Evolutionary conservation across 2,113 vertebrate genomes (phyloP), one percentile per base, ranked within the genome.

Genomic region (Fregata magnificens): DNA sequence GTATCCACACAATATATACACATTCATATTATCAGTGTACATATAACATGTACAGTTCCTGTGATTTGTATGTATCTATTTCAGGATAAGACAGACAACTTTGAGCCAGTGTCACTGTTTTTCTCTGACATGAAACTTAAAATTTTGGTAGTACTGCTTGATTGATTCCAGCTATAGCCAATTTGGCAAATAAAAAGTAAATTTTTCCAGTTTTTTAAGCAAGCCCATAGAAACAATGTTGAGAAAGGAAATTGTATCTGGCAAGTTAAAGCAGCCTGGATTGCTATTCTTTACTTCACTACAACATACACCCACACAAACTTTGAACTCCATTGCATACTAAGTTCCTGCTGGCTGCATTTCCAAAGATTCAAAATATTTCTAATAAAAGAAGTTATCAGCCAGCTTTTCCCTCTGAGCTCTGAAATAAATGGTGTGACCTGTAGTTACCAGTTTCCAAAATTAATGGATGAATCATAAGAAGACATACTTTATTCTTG

Each of bases 221-320:
- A 89, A 86, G 34, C 25, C 81, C 78, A 26, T 85, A 58, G 95
- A 96, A 94, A 86, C 67, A 74, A 53, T 34, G 10, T 86, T 85
- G 70, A 91, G 89, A 96, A 73, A 95, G 96, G 94, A 97, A 95
- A 95, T 95, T 94, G 78, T 89, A 85, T 91, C 89, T 97, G 94
- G 93, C 94, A 96, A 90, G 84, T 91, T 95, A 94, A 95, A 89
- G 81, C 44, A 71, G 66, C 52, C 52, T 95, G 73, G 83, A 92
- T 92, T 65, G 70, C 58, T 76, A 10, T 92, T 89, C 91, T 95
- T 96, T 89, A 86, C 77, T 93, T 96, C 73, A 47, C 67, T 88
- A 78, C 80, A 92, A 63, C 53, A 72, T 61, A 94, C 92, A 97
- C 96, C 91, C 96, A 93, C 93, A 91, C 42, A 88, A 90, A 95